A percentile compares a stretch with the other conserved stretches of the same genome.
These are phyloP conservation scores for Mylabris phalerata DNA, from an alignment of 1,140 invertebrate species.

Conservation along the genomic window DNA sequence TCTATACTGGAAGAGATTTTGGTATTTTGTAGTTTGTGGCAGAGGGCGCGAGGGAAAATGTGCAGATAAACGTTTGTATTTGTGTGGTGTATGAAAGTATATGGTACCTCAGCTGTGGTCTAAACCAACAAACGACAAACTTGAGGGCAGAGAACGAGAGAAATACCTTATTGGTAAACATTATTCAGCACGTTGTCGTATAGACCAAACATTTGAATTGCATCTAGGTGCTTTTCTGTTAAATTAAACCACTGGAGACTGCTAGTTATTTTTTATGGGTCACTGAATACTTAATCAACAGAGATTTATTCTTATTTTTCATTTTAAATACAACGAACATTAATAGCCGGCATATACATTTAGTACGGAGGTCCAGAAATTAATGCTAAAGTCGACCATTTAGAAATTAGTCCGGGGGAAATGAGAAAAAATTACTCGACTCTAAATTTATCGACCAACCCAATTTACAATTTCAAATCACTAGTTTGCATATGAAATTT, in stretches of 20 bases:
- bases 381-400: too few species aligned
- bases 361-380: too few species aligned
- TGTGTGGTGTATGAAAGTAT: too few species aligned
- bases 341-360: background rate
- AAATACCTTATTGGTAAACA: slow-evolving; percentile 20
- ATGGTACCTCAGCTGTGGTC: slow-evolving; percentile 15
- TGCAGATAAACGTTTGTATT: too few species aligned
- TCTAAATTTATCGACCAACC: too few species aligned
- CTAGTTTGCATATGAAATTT: too few species aligned
- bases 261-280: slow-evolving; percentile 14
- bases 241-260: slow-evolving; percentile 19
- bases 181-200: slow-evolving; percentile 8
- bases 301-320: slow-evolving; percentile 13
- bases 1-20: slow-evolving; percentile 1
- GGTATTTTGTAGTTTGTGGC: background rate
- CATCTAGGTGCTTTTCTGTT: slow-evolving; percentile 11
- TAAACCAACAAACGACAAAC: background rate
- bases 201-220: slow-evolving; percentile 9
- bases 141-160: background rate
- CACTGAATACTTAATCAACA: slow-evolving; percentile 13
- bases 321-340: background rate
- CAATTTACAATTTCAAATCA: too few species aligned
- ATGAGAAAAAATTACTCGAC: too few species aligned
- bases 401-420: too few species aligned
- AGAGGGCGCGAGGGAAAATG: too few species aligned